Evolutionary conservation across 1,140 invertebrate species (phyloP), one percentile per base, ranked within the genome.

Genomic region (Atta texana): DNA sequence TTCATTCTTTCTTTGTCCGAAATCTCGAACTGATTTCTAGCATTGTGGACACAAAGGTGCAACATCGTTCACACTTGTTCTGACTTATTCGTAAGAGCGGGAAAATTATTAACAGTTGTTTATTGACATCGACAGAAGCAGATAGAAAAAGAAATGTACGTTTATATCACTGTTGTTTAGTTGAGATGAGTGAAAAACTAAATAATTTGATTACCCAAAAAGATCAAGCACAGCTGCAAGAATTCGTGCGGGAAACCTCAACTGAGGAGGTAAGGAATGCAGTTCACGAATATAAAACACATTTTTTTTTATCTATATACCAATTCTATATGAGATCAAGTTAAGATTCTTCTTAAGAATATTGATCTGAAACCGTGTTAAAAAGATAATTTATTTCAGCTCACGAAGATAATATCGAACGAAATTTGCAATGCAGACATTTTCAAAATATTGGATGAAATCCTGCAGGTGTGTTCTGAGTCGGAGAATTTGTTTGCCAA

Each of bases 401-500:
- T 95, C 1, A 85, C 66, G 5, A 80, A 91, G 24, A 87, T 92
- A 82, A 55, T 94, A 55, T 57, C 84, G 0, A 59, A 72, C 18
- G 89, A 61, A 59, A 87, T 95, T 7, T 63, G 64, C 21, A 84
- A 92, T 18, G n/a, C 86, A 10, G 90, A 94, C 71, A 84, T 86
- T 10, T 59, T 85, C 7, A 91, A 85, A 80, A 49, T 94, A 59
- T 53, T 95, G 0, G 87, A 92, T 10, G 78, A 91, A 3, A 68
- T 93, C 39, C 88, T 95, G 0, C 87, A 90, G 53, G 59, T 74
- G 5, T 93, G 93, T 75, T 87, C 75, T 0, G 72, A 92, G 1
- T 85, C 88, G 1, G 91, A 94, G 66, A 63, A 24, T 8, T 71
- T 76, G 24, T 71, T 91, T 16, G 78, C 91, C n/a, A 94, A 94